phyloP scores from a whole-genome alignment of 1,140 invertebrate species.

The Heliconius nattereri region DNA sequence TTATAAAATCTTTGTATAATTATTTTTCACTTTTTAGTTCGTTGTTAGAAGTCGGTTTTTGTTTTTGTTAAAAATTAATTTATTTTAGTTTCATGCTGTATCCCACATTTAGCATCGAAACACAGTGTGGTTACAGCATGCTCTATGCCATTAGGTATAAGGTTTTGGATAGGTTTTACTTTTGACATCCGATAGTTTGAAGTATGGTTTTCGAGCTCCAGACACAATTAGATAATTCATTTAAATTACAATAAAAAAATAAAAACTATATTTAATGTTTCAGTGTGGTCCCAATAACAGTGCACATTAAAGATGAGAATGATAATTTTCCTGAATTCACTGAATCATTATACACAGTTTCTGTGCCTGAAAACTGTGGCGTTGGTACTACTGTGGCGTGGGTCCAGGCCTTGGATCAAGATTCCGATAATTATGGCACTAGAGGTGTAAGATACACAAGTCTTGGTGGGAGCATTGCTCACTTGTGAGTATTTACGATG shows the following conservation, averaged over 20 bases:
- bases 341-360: conserved; percentile 88
- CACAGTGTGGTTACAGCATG: too few species aligned
- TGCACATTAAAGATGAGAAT: conserved; percentile 94
- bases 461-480: conserved; percentile 87
- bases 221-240: too few species aligned
- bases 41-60: too few species aligned
- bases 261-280: conserved; percentile 23
- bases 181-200: too few species aligned
- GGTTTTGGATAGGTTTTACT: background rate
- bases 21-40: too few species aligned
- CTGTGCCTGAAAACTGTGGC: conserved; percentile 91
- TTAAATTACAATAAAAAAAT: background rate
- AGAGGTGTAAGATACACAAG: conserved; percentile 93
- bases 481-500: conserved; percentile 85
- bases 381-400: conserved; percentile 90
- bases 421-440: conserved; percentile 93
- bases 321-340: conserved; percentile 96
- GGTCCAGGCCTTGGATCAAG: conserved; percentile 91
- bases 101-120: too few species aligned
- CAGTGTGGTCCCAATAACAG: conserved; percentile 90
- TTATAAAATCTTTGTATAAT: too few species aligned
- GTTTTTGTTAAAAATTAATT: too few species aligned
- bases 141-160: too few species aligned
- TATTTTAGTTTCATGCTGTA: background rate
- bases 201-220: too few species aligned